A percentile compares a stretch with the other conserved stretches of the same genome.
phyloP scores from a whole-genome alignment of 2,888 invertebrate genomes.

The Polylopha cassiicola region DNA sequence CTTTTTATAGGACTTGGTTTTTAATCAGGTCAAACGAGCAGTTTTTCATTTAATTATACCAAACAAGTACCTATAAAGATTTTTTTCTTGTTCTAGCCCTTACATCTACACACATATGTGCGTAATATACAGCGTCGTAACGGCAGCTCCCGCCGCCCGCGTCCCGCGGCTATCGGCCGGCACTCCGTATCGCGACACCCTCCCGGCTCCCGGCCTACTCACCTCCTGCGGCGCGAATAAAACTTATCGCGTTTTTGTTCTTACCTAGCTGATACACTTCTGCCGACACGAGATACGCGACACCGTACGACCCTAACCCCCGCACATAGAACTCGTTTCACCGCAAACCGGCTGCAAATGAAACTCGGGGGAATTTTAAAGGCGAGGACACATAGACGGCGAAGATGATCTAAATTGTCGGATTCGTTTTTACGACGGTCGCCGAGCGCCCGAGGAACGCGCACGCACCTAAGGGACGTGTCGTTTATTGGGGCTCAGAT shows the following conservation, averaged over 20 bases:
- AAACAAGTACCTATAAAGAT: too few species aligned
- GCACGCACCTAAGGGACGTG: constrained; percentile 25
- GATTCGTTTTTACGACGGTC: constrained; percentile 54
- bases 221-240: constrained; percentile 46
- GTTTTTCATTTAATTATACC: too few species aligned
- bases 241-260: constrained; percentile 55
- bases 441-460: constrained; percentile 45
- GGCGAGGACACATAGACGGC: constrained; percentile 43
- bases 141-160: constrained; percentile 9
- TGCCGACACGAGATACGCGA: constrained; percentile 19
- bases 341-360: constrained; percentile 3
- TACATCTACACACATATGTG: too few species aligned
- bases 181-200: constrained; percentile 26
- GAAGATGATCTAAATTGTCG: constrained; percentile 67
- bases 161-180: constrained; percentile 29
- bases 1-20: too few species aligned
- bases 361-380: constrained; percentile 29
- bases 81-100: too few species aligned
- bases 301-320: constrained; percentile 17
- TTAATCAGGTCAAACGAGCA: too few species aligned
- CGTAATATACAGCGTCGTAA: neutral
- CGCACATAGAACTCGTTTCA: constrained; percentile 25
- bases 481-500: constrained; percentile 26
- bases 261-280: constrained; percentile 38
- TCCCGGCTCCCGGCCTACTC: constrained; percentile 25